Percentiles rank a stretch among this genome's conserved stretches.
Conservation (phyloP, 2,797 vertebrate genomes). For the Falco berigora region DNA sequence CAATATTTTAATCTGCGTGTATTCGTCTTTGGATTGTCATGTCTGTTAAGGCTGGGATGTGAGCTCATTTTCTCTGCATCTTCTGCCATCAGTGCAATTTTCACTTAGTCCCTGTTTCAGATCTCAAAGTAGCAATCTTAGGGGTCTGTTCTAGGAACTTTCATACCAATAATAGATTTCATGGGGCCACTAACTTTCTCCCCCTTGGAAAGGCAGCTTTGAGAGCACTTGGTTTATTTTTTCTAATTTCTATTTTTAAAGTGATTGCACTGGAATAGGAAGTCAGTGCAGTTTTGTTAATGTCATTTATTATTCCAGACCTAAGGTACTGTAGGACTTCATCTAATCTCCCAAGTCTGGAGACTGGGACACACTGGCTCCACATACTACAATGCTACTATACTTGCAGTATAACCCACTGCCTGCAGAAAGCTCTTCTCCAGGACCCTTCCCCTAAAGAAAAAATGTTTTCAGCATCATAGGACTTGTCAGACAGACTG, state of each 20-base stretch:
- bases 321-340: neutral
- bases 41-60: neutral
- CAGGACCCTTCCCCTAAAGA: neutral
- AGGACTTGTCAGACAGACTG: neutral
- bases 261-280: neutral
- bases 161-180: accelerated
- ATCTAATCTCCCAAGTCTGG: neutral
- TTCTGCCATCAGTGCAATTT: neutral
- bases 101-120: neutral
- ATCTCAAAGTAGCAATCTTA: neutral
- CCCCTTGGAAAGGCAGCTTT: neutral
- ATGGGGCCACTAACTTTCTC: neutral
- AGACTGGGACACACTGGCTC: too few relatives aligned
- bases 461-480: neutral
- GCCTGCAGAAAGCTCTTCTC: neutral
- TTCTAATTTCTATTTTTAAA: neutral
- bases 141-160: neutral
- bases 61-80: neutral
- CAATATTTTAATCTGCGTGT: neutral
- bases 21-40: neutral
- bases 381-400: neutral
- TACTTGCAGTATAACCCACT: neutral
- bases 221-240: neutral
- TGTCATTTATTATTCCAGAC: neutral
- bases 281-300: neutral